Conservation (phyloP, 2,113 vertebrate genomes). For the Mobula hypostoma region DNA sequence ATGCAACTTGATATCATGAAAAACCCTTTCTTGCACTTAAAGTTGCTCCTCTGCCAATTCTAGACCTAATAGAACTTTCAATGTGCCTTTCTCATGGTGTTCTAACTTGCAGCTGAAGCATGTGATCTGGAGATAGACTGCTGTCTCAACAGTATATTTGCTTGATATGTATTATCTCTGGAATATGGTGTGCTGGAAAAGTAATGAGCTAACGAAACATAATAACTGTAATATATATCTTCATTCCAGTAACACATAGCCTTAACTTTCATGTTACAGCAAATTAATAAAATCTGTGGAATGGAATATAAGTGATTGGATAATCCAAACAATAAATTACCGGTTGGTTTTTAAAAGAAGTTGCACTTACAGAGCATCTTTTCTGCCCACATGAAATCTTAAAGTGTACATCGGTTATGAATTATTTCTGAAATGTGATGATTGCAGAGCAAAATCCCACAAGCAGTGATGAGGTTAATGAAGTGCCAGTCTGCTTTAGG, state of each 20-base stretch:
- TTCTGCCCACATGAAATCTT: not conserved
- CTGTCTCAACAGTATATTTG: not conserved
- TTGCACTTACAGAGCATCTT: not conserved
- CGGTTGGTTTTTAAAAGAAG: not conserved
- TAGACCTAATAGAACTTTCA: not conserved
- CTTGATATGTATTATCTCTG: not conserved
- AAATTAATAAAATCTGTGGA: not conserved
- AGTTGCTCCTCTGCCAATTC: not conserved
- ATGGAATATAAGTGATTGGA: not conserved
- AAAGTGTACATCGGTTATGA: not conserved
- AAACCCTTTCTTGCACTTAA: not conserved
- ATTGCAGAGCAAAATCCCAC: not conserved
- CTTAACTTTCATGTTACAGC: not conserved
- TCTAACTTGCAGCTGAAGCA: not conserved
- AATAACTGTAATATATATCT: not conserved
- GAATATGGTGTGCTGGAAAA: not conserved
- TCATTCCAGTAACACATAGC: not conserved
- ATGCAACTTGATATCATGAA: not conserved
- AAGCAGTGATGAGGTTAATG: not conserved
- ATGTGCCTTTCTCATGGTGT: not conserved
- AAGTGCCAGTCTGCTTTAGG: not conserved
- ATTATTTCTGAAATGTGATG: not conserved
- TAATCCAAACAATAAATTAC: not conserved
- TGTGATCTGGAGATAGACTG: not conserved
- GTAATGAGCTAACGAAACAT: not conserved